phyloP scores from a whole-genome alignment of 2,113 vertebrate species.

The Atrichornis clamosus region DNA sequence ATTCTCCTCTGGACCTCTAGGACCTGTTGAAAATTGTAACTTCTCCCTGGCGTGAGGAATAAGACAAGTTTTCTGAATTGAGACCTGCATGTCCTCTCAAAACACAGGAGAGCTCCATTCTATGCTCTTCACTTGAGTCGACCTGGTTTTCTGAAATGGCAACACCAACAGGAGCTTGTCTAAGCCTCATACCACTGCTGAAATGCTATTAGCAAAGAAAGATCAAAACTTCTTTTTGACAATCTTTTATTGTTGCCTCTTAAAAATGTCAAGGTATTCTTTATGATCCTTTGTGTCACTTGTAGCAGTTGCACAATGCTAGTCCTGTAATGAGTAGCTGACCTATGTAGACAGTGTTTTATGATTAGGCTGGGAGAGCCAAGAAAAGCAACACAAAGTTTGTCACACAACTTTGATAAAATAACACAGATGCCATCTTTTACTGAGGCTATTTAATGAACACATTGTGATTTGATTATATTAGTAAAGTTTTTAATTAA shows the following conservation, averaged over 20 bases:
- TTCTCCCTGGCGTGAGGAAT: not conserved
- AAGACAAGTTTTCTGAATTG: not conserved
- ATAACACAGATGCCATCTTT: not conserved
- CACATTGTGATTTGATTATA: not conserved
- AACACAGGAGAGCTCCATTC: not conserved
- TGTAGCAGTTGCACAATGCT: not conserved
- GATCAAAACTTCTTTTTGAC: not conserved
- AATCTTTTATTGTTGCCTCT: not conserved
- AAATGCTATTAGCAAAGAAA: not conserved
- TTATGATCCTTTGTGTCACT: not conserved
- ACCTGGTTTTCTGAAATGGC: not conserved
- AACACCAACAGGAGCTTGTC: not conserved
- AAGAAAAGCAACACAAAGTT: slow-evolving; percentile 9
- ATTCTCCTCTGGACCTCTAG: not conserved
- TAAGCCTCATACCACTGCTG: not conserved
- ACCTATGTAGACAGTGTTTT: not conserved
- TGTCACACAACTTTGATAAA: not conserved
- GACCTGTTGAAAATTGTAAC: not conserved
- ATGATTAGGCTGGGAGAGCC: not conserved
- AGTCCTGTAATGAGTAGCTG: not conserved
- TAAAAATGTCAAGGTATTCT: not conserved
- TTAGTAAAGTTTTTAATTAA: not conserved
- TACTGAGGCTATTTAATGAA: slow-evolving; percentile 14
- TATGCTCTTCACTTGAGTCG: not conserved
- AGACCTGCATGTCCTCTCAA: not conserved